Base-by-base conservation (phyloP, 2,888 invertebrate genomes). In the Chironomus tentans region DNA sequence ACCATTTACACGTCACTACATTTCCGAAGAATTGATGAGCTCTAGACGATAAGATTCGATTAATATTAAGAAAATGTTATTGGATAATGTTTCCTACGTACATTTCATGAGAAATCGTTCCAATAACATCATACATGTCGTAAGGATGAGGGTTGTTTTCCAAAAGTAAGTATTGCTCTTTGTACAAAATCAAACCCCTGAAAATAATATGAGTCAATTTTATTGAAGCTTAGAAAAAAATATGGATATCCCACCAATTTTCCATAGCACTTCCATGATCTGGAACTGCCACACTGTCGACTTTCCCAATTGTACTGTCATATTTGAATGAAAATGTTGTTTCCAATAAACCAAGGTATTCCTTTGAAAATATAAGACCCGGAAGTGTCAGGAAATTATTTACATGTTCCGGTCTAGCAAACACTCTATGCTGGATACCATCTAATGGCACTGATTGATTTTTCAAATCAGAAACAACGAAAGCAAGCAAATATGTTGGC, bases 151-250 rank as follows among this genome's bases (percentile, higher is more conserved):
- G 22, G 21, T 47, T 18, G 12, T 21, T 24, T 5, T 75, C 68
- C 4, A 38, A 28, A 10, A 68, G 48, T 22, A 76, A 56, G 38
- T 69, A 76, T 56, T 69, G 69, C 12, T 76, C 76, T 12, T 69
- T 68, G 22, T 76, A 76, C 5, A 48, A 48, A 15, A 76, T 61
- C 46, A 76, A 56, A 21, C 76, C 74, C 76, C 75, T 62, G 62
- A 6, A 22, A 62, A 38, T 4, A 28, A 28, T 28, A 4, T 28
- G 28, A 28, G 28, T 4, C 2, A n/a, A n/a, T n/a, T n/a, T 48
- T n/a, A 48, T 3, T 24, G 3, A 24, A 24, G 3, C 3, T 24
- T 24, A 24, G 2, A 24, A 3, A 2, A 24, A 3, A 3, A 24
- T 24, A 24, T 24, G 2, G 3, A 2, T 3, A 24, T 15, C 50